Percentiles rank a stretch among this genome's conserved stretches.
These are phyloP conservation scores for Typhlichthys subterraneus DNA, from an alignment of 2,797 vertebrate species.

Conservation along the genomic window DNA sequence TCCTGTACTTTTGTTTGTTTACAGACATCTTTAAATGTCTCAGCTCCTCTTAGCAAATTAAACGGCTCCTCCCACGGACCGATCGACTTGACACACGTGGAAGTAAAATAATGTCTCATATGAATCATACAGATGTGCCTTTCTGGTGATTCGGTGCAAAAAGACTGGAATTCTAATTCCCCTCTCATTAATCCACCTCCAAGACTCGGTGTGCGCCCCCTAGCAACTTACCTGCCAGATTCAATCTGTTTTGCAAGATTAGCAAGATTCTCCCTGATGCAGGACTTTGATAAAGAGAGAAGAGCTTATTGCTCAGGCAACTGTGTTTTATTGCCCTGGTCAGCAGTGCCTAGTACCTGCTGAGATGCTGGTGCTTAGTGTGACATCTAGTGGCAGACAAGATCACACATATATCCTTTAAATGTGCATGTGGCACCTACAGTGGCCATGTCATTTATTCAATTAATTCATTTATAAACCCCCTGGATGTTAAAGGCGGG, in stretches of 20 bases:
- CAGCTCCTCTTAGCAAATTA: constrained; percentile 69
- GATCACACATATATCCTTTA: no score
- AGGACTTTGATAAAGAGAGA: constrained; percentile 15
- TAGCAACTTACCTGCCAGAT: constrained; percentile 23
- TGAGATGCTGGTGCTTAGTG: background rate
- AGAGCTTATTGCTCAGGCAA: background rate
- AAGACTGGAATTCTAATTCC: constrained; percentile 37
- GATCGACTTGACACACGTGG: constrained; percentile 40
- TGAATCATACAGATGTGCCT: constrained; percentile 27
- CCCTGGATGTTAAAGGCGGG: no score
- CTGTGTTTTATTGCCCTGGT: constrained; percentile 2
- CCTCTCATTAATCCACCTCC: constrained; percentile 50
- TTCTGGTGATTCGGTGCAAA: constrained; percentile 27
- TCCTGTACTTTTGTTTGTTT: constrained; percentile 74
- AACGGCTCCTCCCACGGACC: constrained; percentile 41
- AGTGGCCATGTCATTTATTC: background rate
- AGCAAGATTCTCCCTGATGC: constrained; percentile 28
- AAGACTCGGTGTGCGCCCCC: constrained; percentile 23
- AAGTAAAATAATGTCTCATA: constrained; percentile 46
- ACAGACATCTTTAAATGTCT: constrained; percentile 62
- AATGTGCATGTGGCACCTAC: background rate
- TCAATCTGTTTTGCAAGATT: constrained; percentile 48
- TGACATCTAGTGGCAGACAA: no score
- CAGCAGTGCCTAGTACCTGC: background rate
- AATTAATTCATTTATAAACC: no score